These are phyloP conservation scores for Trichonephila clavata DNA, from an alignment of 1,140 invertebrate genomes.

Conservation along the genomic window DNA sequence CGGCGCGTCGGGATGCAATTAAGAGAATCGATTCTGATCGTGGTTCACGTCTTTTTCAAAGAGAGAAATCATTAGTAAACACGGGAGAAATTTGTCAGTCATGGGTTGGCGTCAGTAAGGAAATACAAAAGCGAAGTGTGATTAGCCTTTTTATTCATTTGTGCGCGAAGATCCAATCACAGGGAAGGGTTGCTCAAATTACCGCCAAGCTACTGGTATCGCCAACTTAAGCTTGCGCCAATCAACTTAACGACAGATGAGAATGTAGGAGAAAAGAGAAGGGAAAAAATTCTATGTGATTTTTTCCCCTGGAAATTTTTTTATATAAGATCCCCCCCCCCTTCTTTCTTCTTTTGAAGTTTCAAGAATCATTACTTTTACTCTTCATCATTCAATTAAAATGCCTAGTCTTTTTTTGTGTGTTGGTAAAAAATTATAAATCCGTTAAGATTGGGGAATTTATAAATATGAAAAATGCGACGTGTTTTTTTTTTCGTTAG, in stretches of 20 bases:
- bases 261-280: too few species aligned
- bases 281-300: neutral
- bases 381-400: too few species aligned
- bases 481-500: too few species aligned
- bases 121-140: conserved; percentile 55
- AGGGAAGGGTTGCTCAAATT: conserved; percentile 50
- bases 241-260: neutral
- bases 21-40: neutral
- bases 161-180: conserved; percentile 35
- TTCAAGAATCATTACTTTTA: too few species aligned
- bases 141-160: conserved; percentile 54
- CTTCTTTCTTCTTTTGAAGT: too few species aligned
- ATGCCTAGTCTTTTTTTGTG: too few species aligned
- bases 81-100: conserved; percentile 22
- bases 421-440: too few species aligned
- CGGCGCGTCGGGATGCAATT: conserved; percentile 8
- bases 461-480: too few species aligned
- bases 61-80: conserved; percentile 41
- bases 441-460: too few species aligned
- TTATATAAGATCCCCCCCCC: too few species aligned
- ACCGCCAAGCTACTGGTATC: conserved; percentile 4
- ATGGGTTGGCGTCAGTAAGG: conserved; percentile 1
- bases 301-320: neutral
- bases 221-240: neutral
- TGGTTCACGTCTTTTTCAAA: neutral